These are phyloP conservation scores for Venustoraphidia nigricollis DNA, from an alignment of 2,888 invertebrate species.

Conservation along the genomic window DNA sequence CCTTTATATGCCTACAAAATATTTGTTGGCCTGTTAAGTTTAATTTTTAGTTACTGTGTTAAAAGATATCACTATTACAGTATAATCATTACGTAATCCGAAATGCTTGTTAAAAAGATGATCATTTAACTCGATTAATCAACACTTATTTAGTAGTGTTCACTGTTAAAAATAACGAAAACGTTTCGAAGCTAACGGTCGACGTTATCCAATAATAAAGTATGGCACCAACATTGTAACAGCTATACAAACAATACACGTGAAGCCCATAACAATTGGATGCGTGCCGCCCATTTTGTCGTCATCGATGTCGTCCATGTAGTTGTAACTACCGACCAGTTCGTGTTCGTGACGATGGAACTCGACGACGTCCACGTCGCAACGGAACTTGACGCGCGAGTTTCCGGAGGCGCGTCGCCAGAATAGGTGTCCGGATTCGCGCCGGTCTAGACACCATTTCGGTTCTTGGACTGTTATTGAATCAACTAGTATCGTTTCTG, in stretches of 20 bases:
- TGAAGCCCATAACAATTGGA: constrained; percentile 31
- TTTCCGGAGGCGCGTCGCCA: constrained; percentile 24
- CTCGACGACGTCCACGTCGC: constrained; percentile 37
- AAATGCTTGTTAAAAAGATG: no score
- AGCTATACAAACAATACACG: constrained; percentile 32
- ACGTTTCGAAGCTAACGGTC: no score
- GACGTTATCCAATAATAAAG: constrained; percentile 26
- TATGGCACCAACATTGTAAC: constrained; percentile 34
- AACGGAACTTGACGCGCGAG: constrained; percentile 33
- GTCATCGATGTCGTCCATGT: background rate
- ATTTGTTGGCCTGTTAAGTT: no score
- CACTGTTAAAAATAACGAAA: no score
- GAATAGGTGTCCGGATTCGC: constrained; percentile 23
- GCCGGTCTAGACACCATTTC: constrained; percentile 27
- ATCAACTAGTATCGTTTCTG: background rate
- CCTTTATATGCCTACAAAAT: no score
- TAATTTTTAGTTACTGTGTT: no score
- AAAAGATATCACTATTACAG: no score
- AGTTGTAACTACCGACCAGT: constrained; percentile 23
- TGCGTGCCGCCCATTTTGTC: constrained; percentile 15
- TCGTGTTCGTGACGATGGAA: constrained; percentile 33
- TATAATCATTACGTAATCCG: no score
- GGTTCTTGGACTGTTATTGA: constrained; percentile 20
- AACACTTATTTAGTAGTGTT: no score
- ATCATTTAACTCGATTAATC: no score